Base-by-base conservation (phyloP, 2,113 vertebrate species). In the Reinhardtius hippoglossoides region DNA sequence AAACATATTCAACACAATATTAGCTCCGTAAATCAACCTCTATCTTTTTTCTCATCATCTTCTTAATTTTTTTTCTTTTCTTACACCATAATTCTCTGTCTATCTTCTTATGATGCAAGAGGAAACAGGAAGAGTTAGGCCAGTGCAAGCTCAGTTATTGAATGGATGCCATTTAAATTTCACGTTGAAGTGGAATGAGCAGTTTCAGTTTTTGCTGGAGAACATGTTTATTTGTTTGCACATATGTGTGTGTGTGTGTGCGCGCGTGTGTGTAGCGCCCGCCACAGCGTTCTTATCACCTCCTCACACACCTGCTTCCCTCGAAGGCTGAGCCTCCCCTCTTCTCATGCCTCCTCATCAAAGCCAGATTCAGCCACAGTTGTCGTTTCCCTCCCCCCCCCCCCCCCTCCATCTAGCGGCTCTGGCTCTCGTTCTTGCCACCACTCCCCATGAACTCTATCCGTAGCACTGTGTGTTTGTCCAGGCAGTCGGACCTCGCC, bases 251-350 rank as follows among this genome's bases (percentile, higher is more conserved):
- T 63, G 48, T 64, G 42, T 23, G 71, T 65, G 42, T 27, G 68
- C 59, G 55, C 27, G 52, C 40, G 52, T 35, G 58, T 78, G 68
- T 56, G 67, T 63, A 20, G 63, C 54, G 82, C 73, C 76, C 81
- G 81, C 78, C 72, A 74, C 83, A 23, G 70, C 63, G 10, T 89
- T 87, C 92, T 93, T 92, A 93, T 93, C 92, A 89, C 90, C 78
- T 85, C 87, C 84, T 83, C 83, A 88, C 94, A 94, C 93, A 94
- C 94, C 93, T 93, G 91, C 92, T 89, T 90, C 85, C 82, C 85
- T 82, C 80, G 46, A 88, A 88, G 90, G 78, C 76, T 67, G 68
- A 78, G 82, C 80, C 74, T 80, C 79, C 74, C 72, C 76, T 84
- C 85, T 84, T 87, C 82, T 90, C 80, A 79, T 88, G 87, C 83